Base-by-base conservation (phyloP, 30 jellyfish, hydroid and myxozoan species). In the Turritopsis dohrnii region DNA sequence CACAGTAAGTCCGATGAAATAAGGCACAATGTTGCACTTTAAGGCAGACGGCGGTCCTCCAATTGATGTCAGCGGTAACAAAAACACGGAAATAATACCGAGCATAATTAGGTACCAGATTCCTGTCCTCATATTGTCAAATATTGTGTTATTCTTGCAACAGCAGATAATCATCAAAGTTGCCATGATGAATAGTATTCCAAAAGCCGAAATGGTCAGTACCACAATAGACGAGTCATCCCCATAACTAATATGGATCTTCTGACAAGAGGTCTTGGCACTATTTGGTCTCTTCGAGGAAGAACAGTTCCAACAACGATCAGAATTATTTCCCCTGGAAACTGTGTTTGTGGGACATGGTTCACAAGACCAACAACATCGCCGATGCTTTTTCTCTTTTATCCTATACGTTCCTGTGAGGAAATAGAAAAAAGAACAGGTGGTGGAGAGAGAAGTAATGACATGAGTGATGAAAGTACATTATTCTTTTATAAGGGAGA, bases 311-410 rank as follows among this genome's bases (percentile, higher is more conserved):
- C 79, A 9, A 81, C 98, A 92, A 25, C 82, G 81, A 1, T 29
- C 28, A 41, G 71, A 8, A 88, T 84, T 86, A 21, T 90, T 74
- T 26, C 16, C 25, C 27, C 79, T 87, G 22, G 91, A 20, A 53
- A 79, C 52, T 16, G 96, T 84, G 84, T 85, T 82, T 54, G 90
- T 95, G 8, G 87, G 85, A 71, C 98, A 92, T 21, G 20, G 52
- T 8, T 28, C 71, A 79, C 98, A 92, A 26, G 79, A 24, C 98
- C 98, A 92, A 65, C 98, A 92, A 85, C 98, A 92, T 71, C 84
- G 66, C 8, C 95, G 92, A 28, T 84, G 66, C 28, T n/a, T 30
- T 1, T 65, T 53, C 52, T 71, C 76, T 66, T 83, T 89, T 20
- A 54, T 71, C 69, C 31, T 76, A n/a, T 82, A 24, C 83, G 72